Base-by-base conservation (phyloP, 2,113 vertebrate genomes). In the Tautogolabrus adspersus region DNA sequence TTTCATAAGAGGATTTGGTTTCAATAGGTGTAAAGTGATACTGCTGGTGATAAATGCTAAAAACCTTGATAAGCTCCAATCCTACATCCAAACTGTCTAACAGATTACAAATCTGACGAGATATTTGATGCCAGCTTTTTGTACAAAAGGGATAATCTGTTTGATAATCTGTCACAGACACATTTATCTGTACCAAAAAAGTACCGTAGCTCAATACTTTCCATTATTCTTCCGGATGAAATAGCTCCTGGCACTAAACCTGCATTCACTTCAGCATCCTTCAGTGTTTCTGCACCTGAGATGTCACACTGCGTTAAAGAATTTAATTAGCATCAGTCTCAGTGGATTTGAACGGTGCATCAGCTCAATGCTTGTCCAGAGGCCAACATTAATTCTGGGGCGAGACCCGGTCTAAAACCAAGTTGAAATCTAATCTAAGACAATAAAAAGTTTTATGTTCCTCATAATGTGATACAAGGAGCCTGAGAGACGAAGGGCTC, bases 351-450 rank as follows among this genome's bases (percentile, higher is more conserved):
- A 68, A 85, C 73, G 74, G 74, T 34, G 46, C 81, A 81, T 81
- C 61, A 75, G 75, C 79, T 86, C 66, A 21, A 51, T 69, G 69
- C 74, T 74, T 73, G 81, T 85, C 79, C 70, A 42, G 81, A 59
- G 75, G 66, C 60, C 40, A 49, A 56, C 68, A 70, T 89, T 82
- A 72, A 89, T 85, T 79, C 79, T 71, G 49, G 63, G 62, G 60
- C 3, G 30, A 73, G 70, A 62, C 71, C 52, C 34, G 30, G 70
- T 75, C 71, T 81, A 37, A 78, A 84, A 88, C 80, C 63, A 82
- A 86, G 84, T 89, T 79, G 87, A 87, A 89, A 83, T 83, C 78
- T 79, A 81, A 81, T 92, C 78, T 64, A 81, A 83, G 82, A 82
- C 71, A 72, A 82, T 84, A 89, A 76, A 78, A 86, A 82, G 81